These are phyloP conservation scores for human (Homo sapiens) DNA, from an alignment of 2,113 vertebrate genomes.

Conservation along the genomic window DNA sequence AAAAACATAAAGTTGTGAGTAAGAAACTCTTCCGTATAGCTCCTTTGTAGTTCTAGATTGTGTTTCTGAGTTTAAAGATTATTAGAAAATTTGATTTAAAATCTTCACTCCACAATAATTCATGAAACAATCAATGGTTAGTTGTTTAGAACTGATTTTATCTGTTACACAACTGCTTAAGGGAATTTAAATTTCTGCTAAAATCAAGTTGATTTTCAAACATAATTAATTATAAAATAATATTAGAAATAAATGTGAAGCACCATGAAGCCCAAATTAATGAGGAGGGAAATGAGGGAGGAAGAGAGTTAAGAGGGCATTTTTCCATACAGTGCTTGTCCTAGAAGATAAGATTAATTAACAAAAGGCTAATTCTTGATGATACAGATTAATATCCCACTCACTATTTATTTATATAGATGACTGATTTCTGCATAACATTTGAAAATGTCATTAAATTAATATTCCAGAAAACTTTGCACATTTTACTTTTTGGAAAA, in stretches of 20 bases:
- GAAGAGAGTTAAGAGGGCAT: slow-evolving; percentile 31
- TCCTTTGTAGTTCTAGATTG: not conserved
- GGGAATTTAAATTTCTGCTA: not conserved
- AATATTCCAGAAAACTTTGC: slow-evolving; percentile 47
- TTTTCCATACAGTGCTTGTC: not conserved
- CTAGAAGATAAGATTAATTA: slow-evolving; percentile 48
- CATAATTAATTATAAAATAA: slow-evolving; percentile 21
- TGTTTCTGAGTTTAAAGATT: not conserved
- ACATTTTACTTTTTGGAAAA: slow-evolving; percentile 51
- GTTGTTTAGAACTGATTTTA: not conserved
- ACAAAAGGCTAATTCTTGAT: slow-evolving; percentile 45
- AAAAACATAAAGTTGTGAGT: not conserved
- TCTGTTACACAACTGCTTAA: slow-evolving; percentile 1
- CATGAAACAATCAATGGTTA: not conserved
- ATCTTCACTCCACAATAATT: not conserved
- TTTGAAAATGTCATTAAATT: slow-evolving; percentile 54
- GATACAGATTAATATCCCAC: slow-evolving; percentile 54
- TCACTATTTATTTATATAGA: slow-evolving; percentile 58
- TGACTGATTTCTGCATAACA: slow-evolving; percentile 58
- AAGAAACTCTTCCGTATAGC: not conserved
- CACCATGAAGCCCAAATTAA: not conserved
- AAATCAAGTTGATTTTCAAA: slow-evolving; percentile 14
- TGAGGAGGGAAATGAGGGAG: not conserved
- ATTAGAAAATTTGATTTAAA: slow-evolving; percentile 37
- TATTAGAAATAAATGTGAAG: not conserved